These are phyloP conservation scores for Gallinago undulata DNA, from an alignment of 2,113 vertebrate species.

Conservation along the genomic window DNA sequence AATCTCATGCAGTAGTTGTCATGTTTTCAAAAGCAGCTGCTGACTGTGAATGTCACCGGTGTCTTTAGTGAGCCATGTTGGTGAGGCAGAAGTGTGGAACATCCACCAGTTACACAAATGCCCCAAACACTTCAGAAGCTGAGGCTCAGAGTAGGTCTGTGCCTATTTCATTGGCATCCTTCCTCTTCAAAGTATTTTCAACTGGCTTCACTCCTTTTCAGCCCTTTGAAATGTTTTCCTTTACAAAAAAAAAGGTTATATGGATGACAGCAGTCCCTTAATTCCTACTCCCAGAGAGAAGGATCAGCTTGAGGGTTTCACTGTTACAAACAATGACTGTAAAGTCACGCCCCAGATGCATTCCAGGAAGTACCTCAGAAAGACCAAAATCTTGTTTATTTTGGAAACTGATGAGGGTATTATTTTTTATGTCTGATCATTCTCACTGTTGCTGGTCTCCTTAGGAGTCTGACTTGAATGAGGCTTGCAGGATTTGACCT, in stretches of 20 bases:
- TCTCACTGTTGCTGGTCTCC: background rate
- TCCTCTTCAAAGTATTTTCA: background rate
- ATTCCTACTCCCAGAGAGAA: background rate
- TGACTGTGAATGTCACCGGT: background rate
- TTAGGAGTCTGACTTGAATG: background rate
- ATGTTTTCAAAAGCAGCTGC: background rate
- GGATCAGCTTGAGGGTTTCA: background rate
- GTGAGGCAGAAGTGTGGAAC: background rate
- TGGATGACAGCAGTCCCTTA: background rate
- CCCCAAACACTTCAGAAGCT: background rate
- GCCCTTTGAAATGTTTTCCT: background rate
- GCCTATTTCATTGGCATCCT: background rate
- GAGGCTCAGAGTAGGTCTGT: background rate
- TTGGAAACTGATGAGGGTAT: background rate
- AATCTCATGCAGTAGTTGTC: background rate
- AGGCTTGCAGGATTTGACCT: background rate
- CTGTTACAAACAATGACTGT: background rate
- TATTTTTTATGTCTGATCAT: background rate
- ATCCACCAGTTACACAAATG: background rate
- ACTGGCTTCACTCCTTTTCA: background rate
- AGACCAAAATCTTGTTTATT: background rate
- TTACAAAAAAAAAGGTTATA: background rate
- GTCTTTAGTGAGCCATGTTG: fast-evolving
- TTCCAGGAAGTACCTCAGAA: background rate
- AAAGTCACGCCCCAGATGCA: background rate